Base-by-base conservation (phyloP, 2,888 invertebrate genomes). In the Zygaena filipendulae region DNA sequence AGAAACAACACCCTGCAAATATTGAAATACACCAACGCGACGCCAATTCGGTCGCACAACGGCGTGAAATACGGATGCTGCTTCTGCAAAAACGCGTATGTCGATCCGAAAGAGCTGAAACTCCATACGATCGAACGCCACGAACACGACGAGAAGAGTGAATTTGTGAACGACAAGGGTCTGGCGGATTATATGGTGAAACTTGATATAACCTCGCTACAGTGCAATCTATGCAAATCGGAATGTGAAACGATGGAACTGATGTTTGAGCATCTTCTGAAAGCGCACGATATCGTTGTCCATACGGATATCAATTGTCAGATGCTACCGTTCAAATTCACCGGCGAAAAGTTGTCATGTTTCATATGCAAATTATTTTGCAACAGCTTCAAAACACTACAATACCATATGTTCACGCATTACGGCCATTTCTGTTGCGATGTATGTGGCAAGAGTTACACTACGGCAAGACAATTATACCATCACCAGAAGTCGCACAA, bases 391-490 rank as follows among this genome's bases (percentile, higher is more conserved):
- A 67, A 69, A 38, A 42, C 55, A 0, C 33, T 70, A 2, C 60
- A 61, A 16, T 62, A 64, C 27, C 70, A 70, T 21, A 70, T 71
- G 69, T 67, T 63, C 29, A 42, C 48, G 0, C 70, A 70, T 43
- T 68, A 51, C 12, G 50, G 54, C 2, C 63, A 67, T 32, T 62
- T 56, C 24, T 37, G 55, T 3, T 70, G 70, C 23, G 46, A 52
- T 2, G 43, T 53, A 13, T 64, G 68, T 25, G 52, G 52, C 0
- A 43, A 55, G 4, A 47, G 55, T 0, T 67, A 54, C 29, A 51
- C 63, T 1, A 52, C 51, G 0, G 49, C 58, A 5, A 45, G 49
- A 2, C 43, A 62, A 2, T 39, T 56, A 0, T 19, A 29, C 0
- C 41, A 38, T 2, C 69, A 70, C 18, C 33, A 49, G 0, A 53